Conservation (phyloP, 92 coral and sea anemone species). For the Actinernus sp. region DNA sequence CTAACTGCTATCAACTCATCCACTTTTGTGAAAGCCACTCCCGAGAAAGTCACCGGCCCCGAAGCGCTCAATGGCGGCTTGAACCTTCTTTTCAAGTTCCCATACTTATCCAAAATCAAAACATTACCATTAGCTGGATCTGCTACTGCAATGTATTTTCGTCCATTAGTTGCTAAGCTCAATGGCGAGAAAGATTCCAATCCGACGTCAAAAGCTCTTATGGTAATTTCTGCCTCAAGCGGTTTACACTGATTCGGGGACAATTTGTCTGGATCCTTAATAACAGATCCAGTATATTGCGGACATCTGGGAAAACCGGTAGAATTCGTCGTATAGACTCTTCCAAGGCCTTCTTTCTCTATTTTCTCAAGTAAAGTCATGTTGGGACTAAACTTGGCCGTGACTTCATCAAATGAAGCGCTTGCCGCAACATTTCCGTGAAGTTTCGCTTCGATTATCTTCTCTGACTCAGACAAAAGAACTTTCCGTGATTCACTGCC, state of each 20-base stretch:
- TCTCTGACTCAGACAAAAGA: constrained; percentile 52
- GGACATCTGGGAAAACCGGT: neutral
- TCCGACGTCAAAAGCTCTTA: constrained; percentile 62
- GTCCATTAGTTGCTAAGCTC: constrained; percentile 83
- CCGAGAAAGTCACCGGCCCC: constrained; percentile 79
- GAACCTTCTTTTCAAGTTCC: constrained; percentile 60
- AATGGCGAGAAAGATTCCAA: constrained; percentile 84
- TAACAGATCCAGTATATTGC: neutral
- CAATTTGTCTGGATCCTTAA: neutral
- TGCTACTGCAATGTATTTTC: constrained; percentile 68
- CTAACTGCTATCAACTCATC: constrained; percentile 73
- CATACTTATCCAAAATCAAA: constrained; percentile 68
- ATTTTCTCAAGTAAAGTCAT: constrained; percentile 48
- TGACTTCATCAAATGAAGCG: constrained; percentile 58
- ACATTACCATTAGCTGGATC: constrained; percentile 86
- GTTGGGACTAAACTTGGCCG: constrained; percentile 68
- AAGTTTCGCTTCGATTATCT: constrained; percentile 48
- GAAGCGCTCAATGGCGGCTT: constrained; percentile 35
- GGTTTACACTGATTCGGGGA: constrained; percentile 19
- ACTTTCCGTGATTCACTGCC: constrained; percentile 26
- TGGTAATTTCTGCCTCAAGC: constrained; percentile 42
- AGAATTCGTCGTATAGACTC: constrained; percentile 35
- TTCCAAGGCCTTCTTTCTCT: constrained; percentile 70
- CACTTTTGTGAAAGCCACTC: constrained; percentile 72
- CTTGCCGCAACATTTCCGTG: constrained; percentile 41